Evolutionary conservation across 2,113 vertebrate genomes (phyloP), one percentile per base, ranked within the genome.

Genomic region (Chloroceryle aenea): DNA sequence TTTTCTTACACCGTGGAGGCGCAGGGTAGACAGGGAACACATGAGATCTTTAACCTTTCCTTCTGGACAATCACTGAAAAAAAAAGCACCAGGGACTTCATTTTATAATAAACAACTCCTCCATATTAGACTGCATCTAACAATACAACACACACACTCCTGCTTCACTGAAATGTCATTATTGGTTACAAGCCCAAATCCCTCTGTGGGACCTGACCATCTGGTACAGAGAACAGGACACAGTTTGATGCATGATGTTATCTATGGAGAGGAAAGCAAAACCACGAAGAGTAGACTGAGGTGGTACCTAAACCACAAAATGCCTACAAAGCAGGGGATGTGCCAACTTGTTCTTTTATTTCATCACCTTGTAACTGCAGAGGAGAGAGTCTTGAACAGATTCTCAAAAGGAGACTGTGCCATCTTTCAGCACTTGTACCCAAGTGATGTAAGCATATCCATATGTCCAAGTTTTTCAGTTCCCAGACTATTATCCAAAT

Each of bases 131-230:
- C 36, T 75, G 34, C 78, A 74, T 85, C 81, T 87, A 76, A 87
- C 84, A 93, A 79, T 82, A 52, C 84, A 53, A 58, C 27, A 68
- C 77, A 82, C 14, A 73, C 36, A 61, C 43, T 47, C 32, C 68
- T 66, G 69, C 83, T 72, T 62, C 64, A 52, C 61, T 75, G 69
- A 68, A 87, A 87, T 91, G 61, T 92, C 93, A 58, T 82, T 53
- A 48, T 26, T 96, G 74, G 89, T 87, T 53, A 72, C 34, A 85
- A 96, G 84, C 85, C 95, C 94, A 93, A 94, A 96, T 89, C 84
- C 74, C 89, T 78, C 71, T 32, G 52, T 63, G 93, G 79, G 93
- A 62, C 66, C 67, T 89, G 62, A 76, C 93, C 93, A 93, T 87
- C 81, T 95, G 93, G 62, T 94, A 38, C 0, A 0, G 56, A 87